phyloP scores from a whole-genome alignment of 1,140 invertebrate species.

The Habropoda laboriosa region DNA sequence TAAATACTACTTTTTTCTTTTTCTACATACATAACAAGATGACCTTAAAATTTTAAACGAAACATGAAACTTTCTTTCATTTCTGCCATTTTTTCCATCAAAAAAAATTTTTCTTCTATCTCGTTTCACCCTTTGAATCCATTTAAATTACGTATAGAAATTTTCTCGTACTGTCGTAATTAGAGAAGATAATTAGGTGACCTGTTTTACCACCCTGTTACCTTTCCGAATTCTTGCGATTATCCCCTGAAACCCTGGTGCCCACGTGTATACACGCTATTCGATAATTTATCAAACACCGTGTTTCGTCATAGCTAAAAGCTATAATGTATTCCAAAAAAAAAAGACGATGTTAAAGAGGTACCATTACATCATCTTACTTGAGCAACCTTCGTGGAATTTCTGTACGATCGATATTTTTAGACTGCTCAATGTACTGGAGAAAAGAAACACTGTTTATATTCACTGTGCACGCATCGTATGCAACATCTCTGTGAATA shows the following conservation, averaged over 20 bases:
- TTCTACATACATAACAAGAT: no score
- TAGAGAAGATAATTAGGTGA: no score
- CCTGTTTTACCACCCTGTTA: no score
- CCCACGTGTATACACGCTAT: background rate
- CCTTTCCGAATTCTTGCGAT: no score
- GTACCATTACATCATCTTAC: constrained; percentile 19
- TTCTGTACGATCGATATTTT: constrained; percentile 29
- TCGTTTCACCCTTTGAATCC: no score
- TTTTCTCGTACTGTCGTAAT: no score
- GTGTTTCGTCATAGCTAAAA: background rate
- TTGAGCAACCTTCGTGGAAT: constrained; percentile 20
- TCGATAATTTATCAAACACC: background rate
- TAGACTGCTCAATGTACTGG: background rate
- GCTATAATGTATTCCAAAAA: constrained; percentile 7
- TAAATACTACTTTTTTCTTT: no score
- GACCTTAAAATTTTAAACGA: no score
- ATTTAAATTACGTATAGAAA: no score
- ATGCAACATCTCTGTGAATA: constrained; percentile 58
- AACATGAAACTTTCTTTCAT: no score
- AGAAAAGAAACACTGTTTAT: background rate
- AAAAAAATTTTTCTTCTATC: no score
- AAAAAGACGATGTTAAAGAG: background rate
- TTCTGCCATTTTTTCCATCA: no score
- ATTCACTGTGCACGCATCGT: constrained; percentile 57
- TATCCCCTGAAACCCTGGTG: background rate